A percentile compares a stretch with the other conserved stretches of the same genome.
Evolutionary conservation across 2,797 vertebrate species (phyloP).

Genomic region (Danionella dracula): DNA sequence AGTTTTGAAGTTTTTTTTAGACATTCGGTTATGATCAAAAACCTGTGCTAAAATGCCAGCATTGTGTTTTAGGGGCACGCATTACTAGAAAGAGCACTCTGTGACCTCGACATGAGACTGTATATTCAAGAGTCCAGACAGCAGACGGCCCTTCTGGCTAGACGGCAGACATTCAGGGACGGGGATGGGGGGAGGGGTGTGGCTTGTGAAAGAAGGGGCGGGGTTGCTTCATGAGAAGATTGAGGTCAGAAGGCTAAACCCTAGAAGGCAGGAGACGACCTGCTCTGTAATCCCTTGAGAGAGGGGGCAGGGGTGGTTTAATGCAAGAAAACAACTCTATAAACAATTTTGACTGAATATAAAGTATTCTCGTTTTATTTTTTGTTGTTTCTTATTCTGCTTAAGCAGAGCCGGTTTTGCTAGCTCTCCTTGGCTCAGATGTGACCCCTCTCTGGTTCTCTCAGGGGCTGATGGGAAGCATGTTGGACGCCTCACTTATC

Average conservation of each 20-base stretch:
- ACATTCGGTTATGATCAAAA: too few species aligned
- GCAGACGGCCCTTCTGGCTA: not conserved
- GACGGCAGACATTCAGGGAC: conserved; percentile 14
- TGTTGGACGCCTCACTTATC: conserved; percentile 16
- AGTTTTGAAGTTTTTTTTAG: too few species aligned
- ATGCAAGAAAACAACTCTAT: too few species aligned
- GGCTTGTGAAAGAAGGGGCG: not conserved
- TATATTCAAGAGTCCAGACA: not conserved
- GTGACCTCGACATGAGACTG: not conserved
- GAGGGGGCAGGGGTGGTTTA: not conserved
- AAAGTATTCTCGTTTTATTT: too few species aligned
- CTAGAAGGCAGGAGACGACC: not conserved
- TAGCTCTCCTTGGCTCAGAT: not conserved
- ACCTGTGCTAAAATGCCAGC: too few species aligned
- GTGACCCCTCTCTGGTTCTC: not conserved
- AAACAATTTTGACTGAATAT: too few species aligned
- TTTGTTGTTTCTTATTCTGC: too few species aligned
- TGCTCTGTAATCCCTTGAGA: not conserved
- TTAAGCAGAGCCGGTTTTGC: not conserved
- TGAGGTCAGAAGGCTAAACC: conserved; percentile 18
- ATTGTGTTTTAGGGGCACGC: too few species aligned
- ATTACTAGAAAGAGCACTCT: too few species aligned
- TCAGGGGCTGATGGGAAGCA: not conserved
- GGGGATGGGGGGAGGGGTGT: not conserved
- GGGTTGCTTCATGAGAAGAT: not conserved